A percentile compares a stretch with the other conserved stretches of the same genome.
Evolutionary conservation across 53 echinoderm and acorn worm genomes (phyloP).

Genomic region (Echinometra lucunter): DNA sequence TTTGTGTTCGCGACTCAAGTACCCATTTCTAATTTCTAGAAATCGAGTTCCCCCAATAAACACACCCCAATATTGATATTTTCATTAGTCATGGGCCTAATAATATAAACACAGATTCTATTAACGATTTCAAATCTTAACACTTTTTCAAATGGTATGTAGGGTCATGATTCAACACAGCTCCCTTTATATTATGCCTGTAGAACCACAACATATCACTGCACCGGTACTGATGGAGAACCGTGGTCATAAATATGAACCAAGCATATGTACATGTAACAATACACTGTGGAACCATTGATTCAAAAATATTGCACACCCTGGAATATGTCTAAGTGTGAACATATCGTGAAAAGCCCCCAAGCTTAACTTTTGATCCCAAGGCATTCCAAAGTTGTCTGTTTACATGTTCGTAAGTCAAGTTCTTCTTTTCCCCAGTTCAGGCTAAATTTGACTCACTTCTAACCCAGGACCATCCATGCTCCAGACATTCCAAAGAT

Average conservation of each 20-base stretch:
- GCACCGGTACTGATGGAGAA: not conserved
- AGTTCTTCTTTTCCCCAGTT: not conserved
- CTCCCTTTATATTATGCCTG: too few relatives aligned
- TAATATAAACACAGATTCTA: too few relatives aligned
- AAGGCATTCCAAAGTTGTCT: not conserved
- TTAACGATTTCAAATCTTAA: too few relatives aligned
- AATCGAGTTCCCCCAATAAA: too few relatives aligned
- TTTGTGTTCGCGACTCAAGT: too few relatives aligned
- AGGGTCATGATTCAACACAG: too few relatives aligned
- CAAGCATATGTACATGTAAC: not conserved
- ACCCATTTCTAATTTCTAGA: too few relatives aligned
- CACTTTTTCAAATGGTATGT: too few relatives aligned
- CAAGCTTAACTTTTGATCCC: constrained; percentile 32
- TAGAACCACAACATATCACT: too few relatives aligned
- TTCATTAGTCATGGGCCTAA: too few relatives aligned
- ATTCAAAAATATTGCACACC: not conserved
- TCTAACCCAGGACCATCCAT: not conserved
- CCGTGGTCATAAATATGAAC: not conserved
- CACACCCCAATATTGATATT: too few relatives aligned
- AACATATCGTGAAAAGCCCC: not conserved
- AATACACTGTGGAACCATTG: not conserved
- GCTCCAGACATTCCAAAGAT: constrained; percentile 26
- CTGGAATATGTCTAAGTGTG: not conserved
- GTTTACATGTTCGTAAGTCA: constrained; percentile 19
- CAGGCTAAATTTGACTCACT: not conserved